A percentile compares a stretch with the other conserved stretches of the same genome.
Conservation (phyloP, 2,797 vertebrate genomes). For the Epinephelus coioides region DNA sequence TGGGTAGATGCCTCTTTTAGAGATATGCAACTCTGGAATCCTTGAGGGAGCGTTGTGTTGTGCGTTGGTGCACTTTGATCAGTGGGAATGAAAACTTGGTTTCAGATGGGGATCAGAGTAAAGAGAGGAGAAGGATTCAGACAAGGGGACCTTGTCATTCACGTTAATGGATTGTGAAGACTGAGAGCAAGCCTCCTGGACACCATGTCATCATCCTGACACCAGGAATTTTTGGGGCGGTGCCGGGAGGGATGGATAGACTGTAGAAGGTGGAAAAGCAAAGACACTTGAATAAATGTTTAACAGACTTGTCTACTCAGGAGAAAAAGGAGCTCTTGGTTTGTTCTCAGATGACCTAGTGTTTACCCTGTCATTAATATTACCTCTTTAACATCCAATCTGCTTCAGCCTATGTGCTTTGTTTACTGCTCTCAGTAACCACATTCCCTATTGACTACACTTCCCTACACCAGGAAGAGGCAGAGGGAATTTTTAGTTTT, state of each 20-base stretch:
- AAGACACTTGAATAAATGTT: conserved; percentile 65
- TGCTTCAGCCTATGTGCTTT: not conserved
- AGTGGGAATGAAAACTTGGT: conserved; percentile 79
- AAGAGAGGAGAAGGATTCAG: conserved; percentile 71
- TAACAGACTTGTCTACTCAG: conserved; percentile 51
- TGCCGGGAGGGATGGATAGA: conserved; percentile 47
- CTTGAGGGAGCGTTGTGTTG: conserved; percentile 78
- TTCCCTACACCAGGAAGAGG: not conserved
- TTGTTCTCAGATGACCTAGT: conserved; percentile 11
- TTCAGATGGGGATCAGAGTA: conserved; percentile 74
- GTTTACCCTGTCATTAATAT: conserved; percentile 25
- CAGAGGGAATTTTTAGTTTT: not conserved
- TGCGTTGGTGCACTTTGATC: conserved; percentile 83
- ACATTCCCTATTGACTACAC: not conserved
- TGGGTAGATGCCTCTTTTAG: conserved; percentile 83
- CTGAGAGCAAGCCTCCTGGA: conserved; percentile 75
- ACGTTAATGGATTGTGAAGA: conserved; percentile 82
- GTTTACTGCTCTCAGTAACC: not conserved
- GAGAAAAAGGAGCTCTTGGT: not conserved
- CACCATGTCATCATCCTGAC: conserved; percentile 76
- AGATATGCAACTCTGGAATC: conserved; percentile 75
- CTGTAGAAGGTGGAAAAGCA: conserved; percentile 38
- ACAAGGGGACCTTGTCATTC: conserved; percentile 79
- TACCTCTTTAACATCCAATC: conserved; percentile 39
- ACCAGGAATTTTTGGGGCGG: conserved; percentile 56